Conservation (phyloP, 2,888 invertebrate species). For the Stenolophus ochropezus region DNA sequence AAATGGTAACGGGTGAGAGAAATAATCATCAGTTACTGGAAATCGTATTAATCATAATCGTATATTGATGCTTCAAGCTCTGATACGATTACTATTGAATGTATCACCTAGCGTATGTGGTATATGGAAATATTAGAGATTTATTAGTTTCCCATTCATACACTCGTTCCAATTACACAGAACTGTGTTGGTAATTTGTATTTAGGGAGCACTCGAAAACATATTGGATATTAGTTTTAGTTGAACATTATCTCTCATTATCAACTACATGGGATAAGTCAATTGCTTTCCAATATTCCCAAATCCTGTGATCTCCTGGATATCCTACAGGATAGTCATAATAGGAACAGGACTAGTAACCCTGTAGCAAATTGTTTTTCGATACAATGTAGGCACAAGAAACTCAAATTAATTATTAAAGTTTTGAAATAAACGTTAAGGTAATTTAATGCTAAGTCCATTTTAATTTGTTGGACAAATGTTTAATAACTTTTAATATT, state of each 20-base stretch:
- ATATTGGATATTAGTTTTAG: not conserved
- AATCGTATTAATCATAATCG: not conserved
- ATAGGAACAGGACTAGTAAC: not conserved
- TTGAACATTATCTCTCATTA: not conserved
- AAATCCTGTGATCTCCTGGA: not conserved
- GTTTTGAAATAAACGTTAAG: too few species aligned
- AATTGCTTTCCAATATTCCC: not conserved
- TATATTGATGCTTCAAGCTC: not conserved
- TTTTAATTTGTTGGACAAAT: not conserved
- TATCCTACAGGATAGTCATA: not conserved
- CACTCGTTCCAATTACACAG: not conserved
- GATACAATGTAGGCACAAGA: not conserved
- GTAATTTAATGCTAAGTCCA: not conserved
- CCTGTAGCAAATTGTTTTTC: not conserved
- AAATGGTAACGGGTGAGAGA: too few species aligned
- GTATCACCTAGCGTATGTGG: not conserved
- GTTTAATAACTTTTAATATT: not conserved
- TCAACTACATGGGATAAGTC: not conserved
- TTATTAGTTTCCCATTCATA: not conserved
- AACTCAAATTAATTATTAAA: too few species aligned
- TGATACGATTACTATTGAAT: not conserved
- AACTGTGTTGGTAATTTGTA: not conserved
- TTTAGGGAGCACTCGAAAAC: not conserved
- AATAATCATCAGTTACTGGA: not conserved
- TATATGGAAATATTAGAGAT: not conserved